phyloP scores from a whole-genome alignment of 92 coral and sea anemone genomes.

The Epizoanthus fatuus region DNA sequence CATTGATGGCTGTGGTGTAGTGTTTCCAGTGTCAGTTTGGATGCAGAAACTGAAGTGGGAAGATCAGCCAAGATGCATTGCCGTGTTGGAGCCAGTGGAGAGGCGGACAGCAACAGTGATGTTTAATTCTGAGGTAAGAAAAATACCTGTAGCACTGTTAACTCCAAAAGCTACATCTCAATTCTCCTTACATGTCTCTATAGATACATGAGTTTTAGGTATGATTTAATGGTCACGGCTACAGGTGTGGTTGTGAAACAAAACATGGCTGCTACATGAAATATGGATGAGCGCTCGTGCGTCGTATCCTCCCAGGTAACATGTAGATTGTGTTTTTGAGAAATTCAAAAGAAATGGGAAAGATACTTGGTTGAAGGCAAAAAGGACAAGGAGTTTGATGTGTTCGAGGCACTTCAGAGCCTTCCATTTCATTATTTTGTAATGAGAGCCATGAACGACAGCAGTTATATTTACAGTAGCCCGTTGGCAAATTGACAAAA shows the following conservation, averaged over 20 bases:
- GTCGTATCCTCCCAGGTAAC: too few relatives aligned
- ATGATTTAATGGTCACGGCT: too few relatives aligned
- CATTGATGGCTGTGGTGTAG: constrained; percentile 90
- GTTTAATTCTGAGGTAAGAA: constrained; percentile 81
- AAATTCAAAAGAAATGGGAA: too few relatives aligned
- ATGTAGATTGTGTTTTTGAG: too few relatives aligned
- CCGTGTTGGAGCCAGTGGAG: constrained; percentile 97
- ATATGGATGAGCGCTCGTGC: too few relatives aligned
- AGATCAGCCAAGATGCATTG: constrained; percentile 94
- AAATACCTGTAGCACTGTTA: neutral
- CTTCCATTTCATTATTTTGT: neutral
- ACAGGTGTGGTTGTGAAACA: too few relatives aligned
- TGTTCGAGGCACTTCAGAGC: neutral
- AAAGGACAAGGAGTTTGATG: neutral
- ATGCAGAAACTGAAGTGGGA: constrained; percentile 98
- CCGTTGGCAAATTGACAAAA: too few relatives aligned
- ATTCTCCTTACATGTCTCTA: too few relatives aligned
- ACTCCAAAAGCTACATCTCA: too few relatives aligned
- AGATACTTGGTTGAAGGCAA: neutral
- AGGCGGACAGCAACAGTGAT: constrained; percentile 88
- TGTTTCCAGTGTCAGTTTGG: constrained; percentile 98
- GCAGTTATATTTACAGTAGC: neutral
- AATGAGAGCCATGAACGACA: neutral
- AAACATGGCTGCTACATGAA: too few relatives aligned
- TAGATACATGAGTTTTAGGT: too few relatives aligned